phyloP scores from a whole-genome alignment of 2,888 invertebrate species.

The Cephonodes hylas region DNA sequence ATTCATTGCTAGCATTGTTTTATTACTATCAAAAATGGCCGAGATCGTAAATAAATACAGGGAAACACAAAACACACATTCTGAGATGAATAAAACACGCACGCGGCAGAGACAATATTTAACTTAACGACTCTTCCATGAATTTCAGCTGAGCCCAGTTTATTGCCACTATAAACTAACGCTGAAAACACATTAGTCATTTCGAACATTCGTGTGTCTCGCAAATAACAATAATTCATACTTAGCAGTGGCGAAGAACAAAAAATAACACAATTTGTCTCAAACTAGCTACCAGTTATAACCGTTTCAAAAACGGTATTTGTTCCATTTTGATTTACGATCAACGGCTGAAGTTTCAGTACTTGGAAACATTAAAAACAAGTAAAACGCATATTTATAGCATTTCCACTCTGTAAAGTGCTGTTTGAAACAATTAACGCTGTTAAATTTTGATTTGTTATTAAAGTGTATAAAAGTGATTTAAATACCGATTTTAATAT shows the following conservation, averaged over 20 bases:
- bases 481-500: not conserved
- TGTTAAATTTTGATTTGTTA: not conserved
- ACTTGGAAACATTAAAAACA: conserved; percentile 1
- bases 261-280: conserved; percentile 23
- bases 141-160: conserved; percentile 46
- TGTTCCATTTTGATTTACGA: conserved; percentile 2
- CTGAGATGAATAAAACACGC: not conserved
- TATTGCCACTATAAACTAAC: conserved; percentile 55
- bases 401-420: not conserved
- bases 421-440: conserved; percentile 1
- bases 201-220: conserved; percentile 49
- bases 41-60: not conserved
- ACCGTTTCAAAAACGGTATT: not conserved
- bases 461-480: too few relatives aligned
- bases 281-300: not conserved
- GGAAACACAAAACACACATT: not conserved
- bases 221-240: conserved; percentile 54
- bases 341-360: not conserved
- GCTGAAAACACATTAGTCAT: conserved; percentile 62
- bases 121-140: conserved; percentile 45
- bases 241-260: conserved; percentile 30
- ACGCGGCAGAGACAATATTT: conserved; percentile 35
- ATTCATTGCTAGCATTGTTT: too few relatives aligned
- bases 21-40: too few relatives aligned
- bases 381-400: not conserved